Percentiles rank a stretch among this genome's conserved stretches.
Evolutionary conservation across 2,888 invertebrate genomes (phyloP).

Genomic region (Megalurothrips usitatus): DNA sequence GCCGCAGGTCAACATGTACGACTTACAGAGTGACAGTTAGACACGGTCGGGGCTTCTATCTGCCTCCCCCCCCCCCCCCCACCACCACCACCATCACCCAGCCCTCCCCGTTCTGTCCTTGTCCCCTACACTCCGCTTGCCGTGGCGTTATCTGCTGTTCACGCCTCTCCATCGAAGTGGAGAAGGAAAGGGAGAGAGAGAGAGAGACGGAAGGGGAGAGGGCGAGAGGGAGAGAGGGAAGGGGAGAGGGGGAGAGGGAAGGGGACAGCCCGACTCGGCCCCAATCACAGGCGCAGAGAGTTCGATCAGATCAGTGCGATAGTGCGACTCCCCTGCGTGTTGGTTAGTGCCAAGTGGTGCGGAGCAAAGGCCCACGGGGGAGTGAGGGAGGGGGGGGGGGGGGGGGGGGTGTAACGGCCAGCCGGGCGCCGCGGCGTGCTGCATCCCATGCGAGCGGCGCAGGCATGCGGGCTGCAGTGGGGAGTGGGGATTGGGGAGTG

Average conservation of each 20-base stretch:
- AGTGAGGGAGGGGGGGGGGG: not conserved
- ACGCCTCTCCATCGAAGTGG: not conserved
- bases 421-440: too few relatives aligned
- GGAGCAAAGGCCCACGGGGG: not conserved
- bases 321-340: not conserved
- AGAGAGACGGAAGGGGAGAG: not conserved
- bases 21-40: constrained; percentile 21
- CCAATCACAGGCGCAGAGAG: not conserved
- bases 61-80: not conserved
- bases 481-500: too few relatives aligned
- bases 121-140: too few relatives aligned
- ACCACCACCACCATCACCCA: not conserved
- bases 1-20: not conserved
- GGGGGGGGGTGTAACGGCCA: not conserved
- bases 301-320: constrained; percentile 21
- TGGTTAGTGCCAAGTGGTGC: not conserved
- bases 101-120: not conserved
- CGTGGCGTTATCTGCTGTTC: not conserved
- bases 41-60: constrained; percentile 7
- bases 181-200: not conserved
- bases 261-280: not conserved
- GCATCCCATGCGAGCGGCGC: too few relatives aligned
- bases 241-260: too few relatives aligned
- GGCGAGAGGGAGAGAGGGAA: too few relatives aligned
- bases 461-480: too few relatives aligned